Base-by-base conservation (phyloP, 2,888 invertebrate species). In the Troglohyphantes excavatus region DNA sequence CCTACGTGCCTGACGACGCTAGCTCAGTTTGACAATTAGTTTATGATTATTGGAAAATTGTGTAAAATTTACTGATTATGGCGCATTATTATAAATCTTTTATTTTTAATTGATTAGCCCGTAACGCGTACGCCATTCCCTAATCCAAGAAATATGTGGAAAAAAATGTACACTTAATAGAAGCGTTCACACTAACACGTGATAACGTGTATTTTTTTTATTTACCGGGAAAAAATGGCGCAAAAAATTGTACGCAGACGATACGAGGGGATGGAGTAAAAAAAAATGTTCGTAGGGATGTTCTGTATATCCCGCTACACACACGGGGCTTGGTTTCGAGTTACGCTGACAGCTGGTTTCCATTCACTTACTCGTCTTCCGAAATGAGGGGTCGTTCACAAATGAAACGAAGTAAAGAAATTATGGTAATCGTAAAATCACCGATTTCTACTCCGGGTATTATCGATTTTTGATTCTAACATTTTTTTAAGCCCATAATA, bases 261-360 rank as follows among this genome's bases (percentile, higher is more conserved):
- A 53, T 5, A 13, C 2, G 1, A 17, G 53, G 53, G 53, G 26
- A 61, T 7, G 39, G n/a, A 17, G 29, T 5, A n/a, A 65, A 65
- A 65, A 65, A 75, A 75, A 63, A 84, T 84, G 75, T 84, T 33
- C 29, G 53, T 26, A 33, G 27, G 33, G 53, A 67, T 75, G 84
- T 84, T 33, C 84, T 19, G 59, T 43, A 63, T 26, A 39, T 83
- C 83, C 83, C 63, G 63, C 83, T 82, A 43, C 73, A 53, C 83
- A 67, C 79, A 19, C 59, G 59, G 68, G 39, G 63, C 46, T 76
- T 26, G 70, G 78, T 59, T 61, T 79, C 72, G 33, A 27, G 43
- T 87, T 87, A 65, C 87, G 46, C 63, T 72, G 79, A 61, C 87
- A 87, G 87, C 87, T 87, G 87, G 87, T 75, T 87, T 63, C 79